Base-by-base conservation (phyloP, 2,113 vertebrate species). In the Caloenas nicobarica region DNA sequence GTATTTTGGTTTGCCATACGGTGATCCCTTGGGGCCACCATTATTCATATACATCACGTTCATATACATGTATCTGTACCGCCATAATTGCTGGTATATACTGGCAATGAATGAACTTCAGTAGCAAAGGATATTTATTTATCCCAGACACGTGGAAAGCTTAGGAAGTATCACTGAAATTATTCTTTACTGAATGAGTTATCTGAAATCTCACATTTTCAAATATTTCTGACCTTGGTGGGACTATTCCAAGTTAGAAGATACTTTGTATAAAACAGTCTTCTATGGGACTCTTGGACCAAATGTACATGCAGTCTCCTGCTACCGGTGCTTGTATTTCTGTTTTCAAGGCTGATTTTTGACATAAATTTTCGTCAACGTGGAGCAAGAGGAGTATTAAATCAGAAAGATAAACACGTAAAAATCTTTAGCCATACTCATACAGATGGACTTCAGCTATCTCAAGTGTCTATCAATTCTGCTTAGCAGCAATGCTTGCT, bases 401-500 rank as follows among this genome's bases (percentile, higher is more conserved):
- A 72, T 65, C 6, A 16, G 46, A 66, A 8, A 86, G 8, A 86
- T n/a, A 81, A 94, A 44, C 13, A 84, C 40, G 40, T 79, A 84
- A 61, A 88, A 64, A 76, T 18, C 44, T 76, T 64, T 21, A 93
- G 21, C 69, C 11, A 70, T 31, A 42, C 4, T 6, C 71, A 73
- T 13, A 51, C 26, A 78, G 22, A 66, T 26, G 70, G 22, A 66
- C 16, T 73, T 40, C 60, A 40, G 74, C 68, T 91, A 64, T 69
- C 69, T 81, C 69, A 78, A 84, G 73, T n/a, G 17, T 69, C 80
- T 88, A 36, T 86, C 80, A 81, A 16, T 58, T 89, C 80, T 76
- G 90, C 77, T 83, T 84, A 91, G 80, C 83, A 93, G 79, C 56
- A 95, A 93, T 1, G 12, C 77, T 84, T 58, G 46, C 80, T 91